Base-by-base conservation (phyloP, 2,113 vertebrate species). In the Nothoprocta perdicaria region DNA sequence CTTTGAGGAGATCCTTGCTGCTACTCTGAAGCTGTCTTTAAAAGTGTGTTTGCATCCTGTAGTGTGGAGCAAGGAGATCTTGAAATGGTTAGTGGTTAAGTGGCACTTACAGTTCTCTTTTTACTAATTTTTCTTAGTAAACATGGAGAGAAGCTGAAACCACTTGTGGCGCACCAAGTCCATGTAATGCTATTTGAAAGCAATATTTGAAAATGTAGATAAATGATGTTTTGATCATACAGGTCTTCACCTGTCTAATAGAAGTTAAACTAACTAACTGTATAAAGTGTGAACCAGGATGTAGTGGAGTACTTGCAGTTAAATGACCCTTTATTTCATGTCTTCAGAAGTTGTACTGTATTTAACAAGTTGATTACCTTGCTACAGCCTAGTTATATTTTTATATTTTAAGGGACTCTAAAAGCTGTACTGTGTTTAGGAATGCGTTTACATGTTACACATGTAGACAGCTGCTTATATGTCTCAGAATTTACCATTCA, bases 21-120 rank as follows among this genome's bases (percentile, higher is more conserved):
- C 46, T 61, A 24, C 15, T 52, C 14, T 10, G 33, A 72, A 14
- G 23, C 17, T 48, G n/a, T 13, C n/a, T 75, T 48, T 45, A 62
- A 1, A 35, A 4, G 2, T 3, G 2, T 0, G 6, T 33, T 8
- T 14, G 41, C 48, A 50, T 80, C 43, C 22, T 29, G 8, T 2
- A 61, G 3, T 62, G 24, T 14, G 10, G 7, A 35, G 46, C 50
- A 62, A 3, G 35, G 31, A 2, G 10, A 24, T 63, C 12, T 33
- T 55, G 16, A 33, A 4, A 0, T 8, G 4, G 22, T 2, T 15
- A 6, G 31, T 5, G 43, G 7, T 50, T 53, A 73, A 61, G 26
- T 74, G 38, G 40, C 6, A 3, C 41, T 72, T 29, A n/a, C 24
- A 16, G 12, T 72, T 12, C 14, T 45, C 41, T 4, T 38, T 65